phyloP scores from a whole-genome alignment of 1,140 invertebrate species.

The Cecropterus lyciades region DNA sequence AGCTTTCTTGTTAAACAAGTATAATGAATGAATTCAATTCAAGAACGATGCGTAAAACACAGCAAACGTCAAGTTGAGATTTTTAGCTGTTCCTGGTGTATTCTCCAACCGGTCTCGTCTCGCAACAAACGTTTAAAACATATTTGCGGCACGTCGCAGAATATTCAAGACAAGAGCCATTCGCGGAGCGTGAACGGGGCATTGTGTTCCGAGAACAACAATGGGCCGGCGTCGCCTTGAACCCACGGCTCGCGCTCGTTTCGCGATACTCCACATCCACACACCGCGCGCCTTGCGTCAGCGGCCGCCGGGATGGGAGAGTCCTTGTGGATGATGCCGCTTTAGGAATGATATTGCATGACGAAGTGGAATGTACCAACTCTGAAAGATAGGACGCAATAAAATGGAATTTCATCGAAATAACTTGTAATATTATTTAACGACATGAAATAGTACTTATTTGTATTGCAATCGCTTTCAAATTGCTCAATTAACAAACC shows the following conservation, averaged over 20 bases:
- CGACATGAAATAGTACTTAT: background rate
- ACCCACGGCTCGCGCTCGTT: slow-evolving; percentile 29
- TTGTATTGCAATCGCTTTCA: background rate
- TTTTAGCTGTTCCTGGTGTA: background rate
- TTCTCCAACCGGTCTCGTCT: background rate
- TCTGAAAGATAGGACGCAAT: background rate
- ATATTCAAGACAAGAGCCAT: slow-evolving; percentile 14
- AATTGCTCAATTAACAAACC: background rate
- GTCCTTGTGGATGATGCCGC: slow-evolving; percentile 7
- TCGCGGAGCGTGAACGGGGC: slow-evolving; percentile 23
- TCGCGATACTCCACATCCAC: slow-evolving; percentile 16
- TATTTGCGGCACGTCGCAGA: slow-evolving; percentile 5
- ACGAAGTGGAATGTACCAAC: background rate
- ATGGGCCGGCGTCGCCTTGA: slow-evolving; percentile 39
- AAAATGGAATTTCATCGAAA: background rate
- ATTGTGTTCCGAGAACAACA: slow-evolving; percentile 39
- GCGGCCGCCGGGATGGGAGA: slow-evolving; percentile 10
- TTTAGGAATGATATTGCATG: slow-evolving; percentile 16
- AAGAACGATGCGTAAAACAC: too few species aligned
- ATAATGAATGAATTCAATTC: background rate
- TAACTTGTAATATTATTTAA: background rate
- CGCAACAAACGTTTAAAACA: background rate
- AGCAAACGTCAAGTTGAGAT: background rate
- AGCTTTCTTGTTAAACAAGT: background rate
- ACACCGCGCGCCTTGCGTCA: slow-evolving; percentile 11